These are phyloP conservation scores for Hypsibius dujardini DNA, from an alignment of 1,140 invertebrate genomes.

Conservation along the genomic window DNA sequence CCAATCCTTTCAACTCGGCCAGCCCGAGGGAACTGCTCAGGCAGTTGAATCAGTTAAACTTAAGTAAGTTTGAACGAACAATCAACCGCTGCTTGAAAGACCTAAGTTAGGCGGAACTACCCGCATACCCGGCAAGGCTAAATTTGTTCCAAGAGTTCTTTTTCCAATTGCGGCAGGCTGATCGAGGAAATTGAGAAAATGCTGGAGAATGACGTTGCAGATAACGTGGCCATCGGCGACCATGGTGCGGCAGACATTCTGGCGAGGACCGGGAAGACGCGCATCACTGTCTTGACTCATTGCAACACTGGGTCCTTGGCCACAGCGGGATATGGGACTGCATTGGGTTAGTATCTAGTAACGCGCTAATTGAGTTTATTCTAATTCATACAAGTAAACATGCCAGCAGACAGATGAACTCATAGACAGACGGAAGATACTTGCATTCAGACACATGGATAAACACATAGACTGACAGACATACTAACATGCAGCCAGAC, in stretches of 20 bases:
- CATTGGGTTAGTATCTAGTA: constrained; percentile 43
- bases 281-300: constrained; percentile 65
- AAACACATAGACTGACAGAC: no score
- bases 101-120: background rate
- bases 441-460: no score
- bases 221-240: constrained; percentile 66
- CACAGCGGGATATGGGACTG: constrained; percentile 90
- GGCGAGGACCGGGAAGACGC: constrained; percentile 28
- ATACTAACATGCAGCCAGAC: no score
- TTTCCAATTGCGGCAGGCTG: constrained; percentile 41
- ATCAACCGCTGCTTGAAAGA: constrained; percentile 13
- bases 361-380: no score
- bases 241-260: constrained; percentile 61
- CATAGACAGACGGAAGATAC: no score
- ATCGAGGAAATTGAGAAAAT: constrained; percentile 55
- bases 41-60: constrained; percentile 17
- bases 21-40: constrained; percentile 21
- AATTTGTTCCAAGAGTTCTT: constrained; percentile 17
- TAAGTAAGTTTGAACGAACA: constrained; percentile 11
- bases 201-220: constrained; percentile 60
- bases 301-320: constrained; percentile 95
- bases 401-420: no score
- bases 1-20: background rate
- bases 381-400: no score
- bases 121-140: constrained; percentile 21